phyloP scores from a whole-genome alignment of 2,113 vertebrate genomes.

The Trinectes maculatus region DNA sequence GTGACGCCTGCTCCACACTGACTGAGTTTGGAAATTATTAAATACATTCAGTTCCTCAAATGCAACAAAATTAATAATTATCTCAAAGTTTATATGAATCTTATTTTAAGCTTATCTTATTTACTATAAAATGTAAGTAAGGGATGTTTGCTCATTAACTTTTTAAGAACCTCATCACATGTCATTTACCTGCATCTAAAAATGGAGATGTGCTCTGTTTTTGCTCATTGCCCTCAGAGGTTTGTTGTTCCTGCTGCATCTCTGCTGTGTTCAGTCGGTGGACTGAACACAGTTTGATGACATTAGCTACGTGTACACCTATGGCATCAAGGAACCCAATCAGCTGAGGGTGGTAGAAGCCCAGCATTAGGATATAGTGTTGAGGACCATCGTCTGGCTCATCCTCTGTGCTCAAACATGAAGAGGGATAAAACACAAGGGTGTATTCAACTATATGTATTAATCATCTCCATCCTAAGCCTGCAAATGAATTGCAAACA shows the following conservation, averaged over 20 bases:
- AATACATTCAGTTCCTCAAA: not conserved
- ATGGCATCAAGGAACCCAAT: conserved; percentile 83
- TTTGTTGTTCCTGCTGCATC: not conserved
- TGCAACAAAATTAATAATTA: not conserved
- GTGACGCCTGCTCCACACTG: conserved; percentile 24
- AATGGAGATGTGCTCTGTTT: not conserved
- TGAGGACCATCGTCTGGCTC: conserved; percentile 93
- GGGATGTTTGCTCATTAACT: too few species aligned
- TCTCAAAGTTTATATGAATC: too few species aligned
- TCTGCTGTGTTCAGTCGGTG: conserved; percentile 76
- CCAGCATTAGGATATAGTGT: conserved; percentile 88
- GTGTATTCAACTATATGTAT: too few species aligned
- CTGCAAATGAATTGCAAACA: too few species aligned
- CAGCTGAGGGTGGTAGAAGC: conserved; percentile 86
- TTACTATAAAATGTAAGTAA: too few species aligned
- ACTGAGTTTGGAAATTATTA: not conserved
- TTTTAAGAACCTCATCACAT: too few species aligned
- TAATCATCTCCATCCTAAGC: too few species aligned
- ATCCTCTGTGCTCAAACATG: conserved; percentile 84
- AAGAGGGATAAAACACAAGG: conserved; percentile 10
- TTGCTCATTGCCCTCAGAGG: conserved; percentile 15
- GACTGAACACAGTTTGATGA: conserved; percentile 88
- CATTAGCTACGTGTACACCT: conserved; percentile 85
- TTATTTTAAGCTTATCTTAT: too few species aligned
- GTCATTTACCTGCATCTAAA: conserved; percentile 37